Evolutionary conservation across 1,140 invertebrate genomes (phyloP).

Genomic region (Pollicipes pollicipes): DNA sequence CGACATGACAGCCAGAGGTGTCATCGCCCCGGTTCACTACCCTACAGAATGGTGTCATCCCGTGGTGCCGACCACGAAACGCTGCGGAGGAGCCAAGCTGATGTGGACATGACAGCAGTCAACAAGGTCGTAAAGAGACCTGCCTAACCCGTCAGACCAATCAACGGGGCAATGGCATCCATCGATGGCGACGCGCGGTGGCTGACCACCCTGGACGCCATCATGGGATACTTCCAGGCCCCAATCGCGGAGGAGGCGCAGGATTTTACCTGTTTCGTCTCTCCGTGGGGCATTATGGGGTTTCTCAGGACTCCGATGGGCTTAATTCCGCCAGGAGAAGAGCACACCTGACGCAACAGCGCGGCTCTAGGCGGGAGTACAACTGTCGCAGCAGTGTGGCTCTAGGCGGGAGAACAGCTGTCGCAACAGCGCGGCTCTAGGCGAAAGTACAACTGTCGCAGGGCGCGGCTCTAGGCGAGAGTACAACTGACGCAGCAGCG

Average conservation of each 20-base stretch:
- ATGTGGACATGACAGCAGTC: slow-evolving; percentile 18
- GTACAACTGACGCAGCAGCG: too few relatives aligned
- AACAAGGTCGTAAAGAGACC: slow-evolving; percentile 21
- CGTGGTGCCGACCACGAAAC: slow-evolving; percentile 12
- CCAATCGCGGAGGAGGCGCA: slow-evolving; percentile 18
- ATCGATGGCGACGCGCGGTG: slow-evolving; percentile 11
- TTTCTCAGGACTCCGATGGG: slow-evolving; percentile 15
- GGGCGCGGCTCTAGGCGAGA: too few relatives aligned
- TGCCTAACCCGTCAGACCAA: slow-evolving; percentile 18
- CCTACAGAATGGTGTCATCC: slow-evolving; percentile 12
- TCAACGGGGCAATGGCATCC: slow-evolving; percentile 17
- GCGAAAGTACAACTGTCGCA: too few relatives aligned
- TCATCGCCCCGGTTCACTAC: slow-evolving; percentile 10
- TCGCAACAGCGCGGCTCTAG: too few relatives aligned
- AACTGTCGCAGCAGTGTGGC: too few relatives aligned
- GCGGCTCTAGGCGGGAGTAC: too few relatives aligned
- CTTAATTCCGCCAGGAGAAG: slow-evolving; percentile 16
- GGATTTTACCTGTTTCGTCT: slow-evolving; percentile 21
- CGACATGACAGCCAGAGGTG: slow-evolving; percentile 1
- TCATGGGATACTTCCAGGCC: slow-evolving; percentile 22
- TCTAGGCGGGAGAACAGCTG: too few relatives aligned
- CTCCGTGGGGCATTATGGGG: slow-evolving; percentile 18
- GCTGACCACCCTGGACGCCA: slow-evolving; percentile 21
- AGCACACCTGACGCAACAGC: slow-evolving; percentile 16
- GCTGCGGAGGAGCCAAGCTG: slow-evolving; percentile 7